phyloP scores from a whole-genome alignment of 2,888 invertebrate species.

The Eupithecia dodoneata region DNA sequence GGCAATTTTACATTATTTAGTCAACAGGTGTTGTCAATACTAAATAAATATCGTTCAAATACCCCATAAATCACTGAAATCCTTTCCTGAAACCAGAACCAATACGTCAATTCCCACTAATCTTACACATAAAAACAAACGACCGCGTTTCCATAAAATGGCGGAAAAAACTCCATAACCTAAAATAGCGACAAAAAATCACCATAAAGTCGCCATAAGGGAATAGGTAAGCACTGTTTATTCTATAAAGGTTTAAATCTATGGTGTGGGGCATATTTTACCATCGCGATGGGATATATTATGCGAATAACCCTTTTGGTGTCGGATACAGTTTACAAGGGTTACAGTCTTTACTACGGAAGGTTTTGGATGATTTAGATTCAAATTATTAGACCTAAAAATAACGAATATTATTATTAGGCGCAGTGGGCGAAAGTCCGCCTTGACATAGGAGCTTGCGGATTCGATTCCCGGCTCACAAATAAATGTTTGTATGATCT shows the following conservation, averaged over 20 bases:
- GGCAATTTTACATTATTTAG: background rate
- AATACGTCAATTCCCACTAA: conserved; percentile 45
- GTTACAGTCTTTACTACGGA: conserved; percentile 45
- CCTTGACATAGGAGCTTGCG: too few species aligned
- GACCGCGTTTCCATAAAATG: conserved; percentile 48
- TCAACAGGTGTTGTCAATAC: conserved; percentile 6
- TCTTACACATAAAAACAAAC: conserved; percentile 69
- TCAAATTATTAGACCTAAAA: background rate
- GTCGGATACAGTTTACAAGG: conserved; percentile 48
- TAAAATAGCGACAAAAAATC: conserved; percentile 53
- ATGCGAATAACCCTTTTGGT: conserved; percentile 59
- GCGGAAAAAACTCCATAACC: conserved; percentile 57
- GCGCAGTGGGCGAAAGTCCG: too few species aligned
- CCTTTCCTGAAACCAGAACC: conserved; percentile 38
- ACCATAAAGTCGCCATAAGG: conserved; percentile 58
- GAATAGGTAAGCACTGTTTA: conserved; percentile 17
- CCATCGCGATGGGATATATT: conserved; percentile 58
- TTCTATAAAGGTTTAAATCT: conserved; percentile 49
- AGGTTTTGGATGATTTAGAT: conserved; percentile 12
- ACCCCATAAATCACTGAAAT: conserved; percentile 30
- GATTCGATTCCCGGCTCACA: too few species aligned
- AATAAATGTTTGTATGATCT: too few species aligned
- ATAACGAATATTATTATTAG: background rate
- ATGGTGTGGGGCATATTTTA: conserved; percentile 65
- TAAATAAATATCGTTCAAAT: conserved; percentile 22